Evolutionary conservation across 2,888 invertebrate genomes (phyloP).

Genomic region (Psylliodes chrysocephalus): DNA sequence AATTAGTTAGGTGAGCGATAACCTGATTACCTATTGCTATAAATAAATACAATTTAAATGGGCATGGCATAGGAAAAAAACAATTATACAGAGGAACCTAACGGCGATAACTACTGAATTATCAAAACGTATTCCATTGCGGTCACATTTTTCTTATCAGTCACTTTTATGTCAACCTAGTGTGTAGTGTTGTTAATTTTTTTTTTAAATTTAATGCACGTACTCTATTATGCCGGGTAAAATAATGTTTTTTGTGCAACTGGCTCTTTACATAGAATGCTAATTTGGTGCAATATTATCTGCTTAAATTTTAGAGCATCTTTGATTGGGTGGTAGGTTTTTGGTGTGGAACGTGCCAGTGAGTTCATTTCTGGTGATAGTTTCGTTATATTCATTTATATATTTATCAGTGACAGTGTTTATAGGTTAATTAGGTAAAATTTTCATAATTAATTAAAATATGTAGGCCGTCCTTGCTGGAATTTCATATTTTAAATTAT

Average conservation of each 20-base stretch:
- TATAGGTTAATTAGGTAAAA: not conserved
- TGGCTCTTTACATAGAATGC: not conserved
- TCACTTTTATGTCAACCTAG: constrained; percentile 9
- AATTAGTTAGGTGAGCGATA: not conserved
- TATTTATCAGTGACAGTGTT: not conserved
- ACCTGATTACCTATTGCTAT: not conserved
- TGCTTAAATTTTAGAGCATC: not conserved
- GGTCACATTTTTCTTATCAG: constrained; percentile 14
- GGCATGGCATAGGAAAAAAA: not conserved
- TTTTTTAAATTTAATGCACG: constrained; percentile 3
- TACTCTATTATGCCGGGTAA: constrained; percentile 17
- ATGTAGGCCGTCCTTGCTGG: too few species aligned
- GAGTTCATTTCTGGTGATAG: not conserved
- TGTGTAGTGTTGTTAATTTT: constrained; percentile 4
- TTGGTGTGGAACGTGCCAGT: constrained; percentile 1
- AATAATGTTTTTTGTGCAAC: not conserved
- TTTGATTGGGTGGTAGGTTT: not conserved
- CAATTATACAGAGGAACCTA: not conserved
- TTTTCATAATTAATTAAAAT: too few species aligned
- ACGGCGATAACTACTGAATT: constrained; percentile 2
- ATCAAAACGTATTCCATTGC: constrained; percentile 2
- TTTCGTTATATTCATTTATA: not conserved
- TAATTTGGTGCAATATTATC: constrained; percentile 11
- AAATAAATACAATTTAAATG: not conserved
- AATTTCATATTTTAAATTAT: too few species aligned